phyloP scores from a whole-genome alignment of 2,797 vertebrate genomes.

The Mycteria americana region DNA sequence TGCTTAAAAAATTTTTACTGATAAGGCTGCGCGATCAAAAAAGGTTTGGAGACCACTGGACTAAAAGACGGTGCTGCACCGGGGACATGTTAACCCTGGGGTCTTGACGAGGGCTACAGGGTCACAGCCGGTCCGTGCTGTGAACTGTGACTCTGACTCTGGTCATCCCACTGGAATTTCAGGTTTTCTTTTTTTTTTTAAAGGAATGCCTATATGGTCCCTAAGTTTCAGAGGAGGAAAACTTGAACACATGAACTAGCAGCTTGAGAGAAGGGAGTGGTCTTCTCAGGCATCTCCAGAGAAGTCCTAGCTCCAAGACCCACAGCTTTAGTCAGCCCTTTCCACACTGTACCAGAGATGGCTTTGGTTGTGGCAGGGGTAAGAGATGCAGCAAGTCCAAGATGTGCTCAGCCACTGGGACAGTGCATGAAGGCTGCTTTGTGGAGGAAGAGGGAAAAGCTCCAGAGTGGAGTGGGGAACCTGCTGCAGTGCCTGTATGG shows the following conservation, averaged over 20 bases:
- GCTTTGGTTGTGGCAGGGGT: not conserved
- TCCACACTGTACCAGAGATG: not conserved
- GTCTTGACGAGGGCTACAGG: not conserved
- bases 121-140: not conserved
- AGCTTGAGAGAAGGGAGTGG: not conserved
- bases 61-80: not conserved
- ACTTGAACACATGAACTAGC: not conserved
- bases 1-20: not conserved
- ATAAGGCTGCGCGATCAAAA: not conserved
- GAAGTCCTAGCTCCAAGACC: not conserved
- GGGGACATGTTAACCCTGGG: not conserved
- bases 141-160: not conserved
- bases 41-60: not conserved
- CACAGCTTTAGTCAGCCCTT: not conserved
- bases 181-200: too few relatives aligned
- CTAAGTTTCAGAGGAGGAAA: not conserved
- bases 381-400: not conserved
- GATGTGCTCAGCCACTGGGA: not conserved
- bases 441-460: not conserved
- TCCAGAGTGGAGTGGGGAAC: fast-evolving
- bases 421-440: not conserved
- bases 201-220: not conserved
- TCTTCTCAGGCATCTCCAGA: not conserved
- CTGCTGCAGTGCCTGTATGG: not conserved
- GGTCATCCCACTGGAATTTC: not conserved